Evolutionary conservation across 2,113 vertebrate species (phyloP).

Genomic region (Mirounga angustirostris): DNA sequence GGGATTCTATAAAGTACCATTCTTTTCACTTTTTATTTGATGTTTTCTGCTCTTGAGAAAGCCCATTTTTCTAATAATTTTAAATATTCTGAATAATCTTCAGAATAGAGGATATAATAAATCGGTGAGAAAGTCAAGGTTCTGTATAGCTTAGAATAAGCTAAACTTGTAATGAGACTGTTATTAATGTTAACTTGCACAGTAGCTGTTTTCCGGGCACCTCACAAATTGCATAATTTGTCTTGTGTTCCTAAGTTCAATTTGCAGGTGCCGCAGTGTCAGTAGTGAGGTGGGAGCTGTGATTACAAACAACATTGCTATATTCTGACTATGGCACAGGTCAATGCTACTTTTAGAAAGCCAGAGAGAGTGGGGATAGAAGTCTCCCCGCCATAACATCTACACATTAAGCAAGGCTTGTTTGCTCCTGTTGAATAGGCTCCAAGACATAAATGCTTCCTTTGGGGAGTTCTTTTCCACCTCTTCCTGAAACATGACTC

Average conservation of each 20-base stretch:
- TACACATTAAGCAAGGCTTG: not conserved
- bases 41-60: conserved; percentile 49
- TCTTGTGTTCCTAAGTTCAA: conserved; percentile 63
- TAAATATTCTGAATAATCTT: conserved; percentile 64
- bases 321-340: not conserved
- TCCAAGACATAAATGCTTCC: conserved; percentile 23
- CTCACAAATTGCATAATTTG: conserved; percentile 63
- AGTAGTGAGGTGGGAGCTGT: not conserved
- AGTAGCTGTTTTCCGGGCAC: not conserved
- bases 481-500: conserved; percentile 42
- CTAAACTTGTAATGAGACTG: conserved; percentile 47
- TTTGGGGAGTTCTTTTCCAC: not conserved
- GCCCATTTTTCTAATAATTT: conserved; percentile 1
- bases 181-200: conserved; percentile 65
- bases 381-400: conserved; percentile 12
- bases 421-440: conserved; percentile 35
- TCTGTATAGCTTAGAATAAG: conserved; percentile 43
- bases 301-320: conserved; percentile 32
- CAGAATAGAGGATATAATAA: conserved; percentile 22
- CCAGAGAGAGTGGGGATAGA: not conserved
- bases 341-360: not conserved
- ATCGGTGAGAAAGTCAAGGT: conserved; percentile 46
- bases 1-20: conserved; percentile 41
- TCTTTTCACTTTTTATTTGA: conserved; percentile 30
- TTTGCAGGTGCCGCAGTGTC: not conserved